Percentiles rank a stretch among this genome's conserved stretches.
These are phyloP conservation scores for Chroicocephalus ridibundus DNA, from an alignment of 2,113 vertebrate species.

Conservation along the genomic window DNA sequence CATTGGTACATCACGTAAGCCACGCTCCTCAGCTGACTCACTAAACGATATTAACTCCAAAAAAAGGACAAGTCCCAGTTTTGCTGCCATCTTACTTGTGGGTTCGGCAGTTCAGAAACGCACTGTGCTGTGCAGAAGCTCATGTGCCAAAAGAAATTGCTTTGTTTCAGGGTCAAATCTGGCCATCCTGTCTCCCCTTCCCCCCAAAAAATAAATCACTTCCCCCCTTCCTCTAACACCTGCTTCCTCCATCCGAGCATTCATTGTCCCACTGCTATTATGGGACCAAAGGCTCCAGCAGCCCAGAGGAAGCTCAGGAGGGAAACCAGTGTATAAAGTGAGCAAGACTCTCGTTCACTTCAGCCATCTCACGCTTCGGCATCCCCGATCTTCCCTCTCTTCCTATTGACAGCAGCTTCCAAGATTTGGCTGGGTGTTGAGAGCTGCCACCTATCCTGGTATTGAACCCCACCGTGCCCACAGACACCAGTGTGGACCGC, in stretches of 20 bases:
- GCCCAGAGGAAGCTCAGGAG: conserved; percentile 49
- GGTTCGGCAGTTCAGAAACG: not conserved
- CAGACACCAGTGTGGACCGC: accelerated
- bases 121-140: not conserved
- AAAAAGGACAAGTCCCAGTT: not conserved
- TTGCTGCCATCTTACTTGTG: not conserved
- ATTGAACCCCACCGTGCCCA: not conserved
- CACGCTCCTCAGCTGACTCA: not conserved
- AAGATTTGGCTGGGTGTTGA: not conserved
- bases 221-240: conserved; percentile 32
- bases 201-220: not conserved
- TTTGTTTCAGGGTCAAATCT: not conserved
- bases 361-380: not conserved
- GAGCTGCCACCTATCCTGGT: not conserved
- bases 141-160: not conserved
- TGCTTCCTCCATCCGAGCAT: conserved; percentile 40
- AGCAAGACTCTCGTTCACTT: not conserved
- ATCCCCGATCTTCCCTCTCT: not conserved
- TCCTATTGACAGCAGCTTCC: not conserved
- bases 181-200: not conserved
- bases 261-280: conserved; percentile 22
- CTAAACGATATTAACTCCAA: not conserved
- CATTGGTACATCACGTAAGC: not conserved
- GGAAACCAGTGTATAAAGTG: not conserved
- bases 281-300: not conserved